phyloP scores from a whole-genome alignment of 2,888 invertebrate genomes.

The Dyspetes luteomarginatus region DNA sequence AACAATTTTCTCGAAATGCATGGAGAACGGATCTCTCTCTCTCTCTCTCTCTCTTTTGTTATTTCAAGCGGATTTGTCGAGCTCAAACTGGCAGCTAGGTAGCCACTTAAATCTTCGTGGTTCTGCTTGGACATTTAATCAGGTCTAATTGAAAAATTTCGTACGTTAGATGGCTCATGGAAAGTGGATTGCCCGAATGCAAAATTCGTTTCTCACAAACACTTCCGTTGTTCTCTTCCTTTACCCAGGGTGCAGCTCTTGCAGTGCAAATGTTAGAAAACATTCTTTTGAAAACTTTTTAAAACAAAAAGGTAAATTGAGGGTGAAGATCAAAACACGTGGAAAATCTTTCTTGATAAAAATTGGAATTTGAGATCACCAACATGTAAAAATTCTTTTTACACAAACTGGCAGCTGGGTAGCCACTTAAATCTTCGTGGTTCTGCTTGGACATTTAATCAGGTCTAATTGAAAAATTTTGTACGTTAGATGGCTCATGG shows the following conservation, averaged over 20 bases:
- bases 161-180: too few species aligned
- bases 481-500: too few species aligned
- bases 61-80: constrained; percentile 31
- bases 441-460: constrained; percentile 22
- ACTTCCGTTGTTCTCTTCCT: too few species aligned
- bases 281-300: too few species aligned
- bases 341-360: too few species aligned
- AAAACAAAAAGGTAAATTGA: too few species aligned
- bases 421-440: neutral
- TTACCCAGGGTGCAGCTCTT: too few species aligned
- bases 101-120: neutral
- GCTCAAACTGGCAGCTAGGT: constrained; percentile 2
- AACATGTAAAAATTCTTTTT: too few species aligned
- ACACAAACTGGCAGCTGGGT: neutral
- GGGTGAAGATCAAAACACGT: too few species aligned
- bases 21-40: neutral
- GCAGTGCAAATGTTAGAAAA: too few species aligned
- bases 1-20: constrained; percentile 24
- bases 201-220: too few species aligned
- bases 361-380: too few species aligned
- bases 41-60: constrained; percentile 6
- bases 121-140: constrained; percentile 22
- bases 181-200: constrained; percentile 3
- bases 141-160: constrained; percentile 44
- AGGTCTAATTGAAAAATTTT: constrained; percentile 44